phyloP scores from a whole-genome alignment of 2,113 vertebrate species.

The Petroica traversi region DNA sequence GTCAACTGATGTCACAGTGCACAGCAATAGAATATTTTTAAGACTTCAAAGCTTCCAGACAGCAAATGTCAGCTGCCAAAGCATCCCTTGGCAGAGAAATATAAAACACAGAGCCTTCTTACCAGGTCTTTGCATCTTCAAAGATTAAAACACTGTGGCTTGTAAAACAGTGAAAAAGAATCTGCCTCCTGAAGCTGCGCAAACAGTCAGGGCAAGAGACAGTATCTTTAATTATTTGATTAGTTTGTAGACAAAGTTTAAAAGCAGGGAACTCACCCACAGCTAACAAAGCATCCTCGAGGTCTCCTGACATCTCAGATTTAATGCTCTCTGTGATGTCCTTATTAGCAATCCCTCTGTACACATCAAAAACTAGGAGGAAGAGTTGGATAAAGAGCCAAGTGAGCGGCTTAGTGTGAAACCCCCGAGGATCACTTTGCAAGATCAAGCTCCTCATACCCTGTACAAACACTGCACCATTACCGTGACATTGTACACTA shows the following conservation, averaged over 20 bases:
- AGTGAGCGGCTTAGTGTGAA: not conserved
- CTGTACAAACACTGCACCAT: not conserved
- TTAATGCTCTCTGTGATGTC: conserved; percentile 95
- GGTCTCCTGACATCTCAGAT: conserved; percentile 93
- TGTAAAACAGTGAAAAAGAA: not conserved
- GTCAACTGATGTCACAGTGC: not conserved
- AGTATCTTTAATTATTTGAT: not conserved
- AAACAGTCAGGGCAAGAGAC: not conserved
- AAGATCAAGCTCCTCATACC: not conserved
- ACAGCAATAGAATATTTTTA: not conserved
- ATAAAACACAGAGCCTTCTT: not conserved
- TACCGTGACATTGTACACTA: not conserved
- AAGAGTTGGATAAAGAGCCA: not conserved
- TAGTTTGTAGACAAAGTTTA: not conserved
- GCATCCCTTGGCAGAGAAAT: not conserved
- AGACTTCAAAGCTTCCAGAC: not conserved
- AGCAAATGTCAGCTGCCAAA: not conserved
- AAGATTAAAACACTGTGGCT: not conserved
- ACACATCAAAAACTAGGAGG: conserved; percentile 88
- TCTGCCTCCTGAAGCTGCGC: not conserved
- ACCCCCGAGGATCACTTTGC: not conserved
- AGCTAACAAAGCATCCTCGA: conserved; percentile 90
- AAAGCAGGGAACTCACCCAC: conserved; percentile 79
- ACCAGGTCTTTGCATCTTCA: not conserved
- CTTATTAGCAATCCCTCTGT: conserved; percentile 83